A percentile compares a stretch with the other conserved stretches of the same genome.
phyloP scores from a whole-genome alignment of 2,113 vertebrate genomes.

The Anolis sagrei region DNA sequence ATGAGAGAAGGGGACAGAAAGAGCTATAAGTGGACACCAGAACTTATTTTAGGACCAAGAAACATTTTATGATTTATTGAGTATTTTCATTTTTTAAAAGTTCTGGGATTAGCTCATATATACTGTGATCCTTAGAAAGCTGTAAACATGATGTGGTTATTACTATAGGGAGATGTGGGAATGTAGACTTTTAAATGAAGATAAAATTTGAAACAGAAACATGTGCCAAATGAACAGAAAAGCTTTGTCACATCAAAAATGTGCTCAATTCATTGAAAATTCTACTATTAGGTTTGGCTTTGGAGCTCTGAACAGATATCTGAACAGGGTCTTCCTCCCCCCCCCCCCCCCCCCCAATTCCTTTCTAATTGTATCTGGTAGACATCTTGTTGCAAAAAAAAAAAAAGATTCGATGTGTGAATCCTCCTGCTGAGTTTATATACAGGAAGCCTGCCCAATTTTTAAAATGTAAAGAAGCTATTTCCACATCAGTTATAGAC shows the following conservation, averaged over 20 bases:
- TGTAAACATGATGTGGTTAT: slow-evolving; percentile 39
- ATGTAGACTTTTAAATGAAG: slow-evolving; percentile 42
- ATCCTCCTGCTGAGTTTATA: slow-evolving; percentile 4
- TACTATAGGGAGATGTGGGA: slow-evolving; percentile 45
- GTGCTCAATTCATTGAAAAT: slow-evolving; percentile 44
- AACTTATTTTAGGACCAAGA: background rate
- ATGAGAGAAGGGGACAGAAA: too few species aligned
- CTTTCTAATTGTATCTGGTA: slow-evolving; percentile 29
- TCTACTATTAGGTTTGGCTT: slow-evolving; percentile 55
- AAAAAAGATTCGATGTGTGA: rapidly evolving
- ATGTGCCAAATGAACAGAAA: slow-evolving; percentile 60
- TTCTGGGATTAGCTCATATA: slow-evolving; percentile 53
- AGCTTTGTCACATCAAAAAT: slow-evolving; percentile 58
- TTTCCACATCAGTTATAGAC: background rate
- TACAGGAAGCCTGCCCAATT: slow-evolving; percentile 18
- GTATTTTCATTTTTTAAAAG: background rate
- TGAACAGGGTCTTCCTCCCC: too few species aligned
- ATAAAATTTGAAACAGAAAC: slow-evolving; percentile 56
- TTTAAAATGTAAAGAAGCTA: slow-evolving; percentile 30
- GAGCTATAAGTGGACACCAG: too few species aligned
- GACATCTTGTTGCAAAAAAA: background rate
- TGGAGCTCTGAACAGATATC: slow-evolving; percentile 51
- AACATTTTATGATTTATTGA: background rate
- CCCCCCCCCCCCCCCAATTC: slow-evolving; percentile 44
- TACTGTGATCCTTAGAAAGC: slow-evolving; percentile 30